Base-by-base conservation (phyloP, 1,140 invertebrate species). In the Samia ricini region DNA sequence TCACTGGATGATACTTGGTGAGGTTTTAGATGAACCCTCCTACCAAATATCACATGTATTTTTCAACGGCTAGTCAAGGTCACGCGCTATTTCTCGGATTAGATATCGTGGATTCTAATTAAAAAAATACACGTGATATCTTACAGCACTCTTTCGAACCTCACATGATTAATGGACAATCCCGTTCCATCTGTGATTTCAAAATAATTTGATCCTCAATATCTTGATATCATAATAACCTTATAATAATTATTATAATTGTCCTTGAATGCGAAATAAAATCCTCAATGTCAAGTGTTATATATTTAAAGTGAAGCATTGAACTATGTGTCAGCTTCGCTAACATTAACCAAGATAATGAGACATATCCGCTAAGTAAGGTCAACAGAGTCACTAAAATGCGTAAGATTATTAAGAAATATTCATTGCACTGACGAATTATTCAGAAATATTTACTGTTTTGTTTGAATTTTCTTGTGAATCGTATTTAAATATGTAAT, bases 281-380 rank as follows among this genome's bases (percentile, higher is more conserved):
- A 42, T 42, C n/a, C 12, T 42, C 33, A 42, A 42, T 10, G 33
- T 42, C 33, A 42, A 66, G 72, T 24, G 49, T 60, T 3, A 55
- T 23, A 10, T 7, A 55, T 55, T 55, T 23, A n/a, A 52, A 52
- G 19, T 10, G 48, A 56, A 66, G 63, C 59, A 59, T 64, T 64
- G 60, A 63, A 68, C 61, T 61, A 26, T 61, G 56, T 60, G 36
- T 65, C 58, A 54, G 24, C 52, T 24, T 26, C 4, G 26, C 50
- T 20, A 20, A 8, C 50, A 19, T 23, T 55, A 20, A 12, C 19
- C 5, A 52, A 24, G 52, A 55, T 55, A 55, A 55, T 23, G 22
- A 15, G 10, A 21, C 52, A 24, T 55, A 55, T 55, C 52, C 52
- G 52, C 24, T 55, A 55, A 15, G 22, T 24, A 65, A 65, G 58